Conservation (phyloP, 2,888 invertebrate genomes). For the Plusia festucae region DNA sequence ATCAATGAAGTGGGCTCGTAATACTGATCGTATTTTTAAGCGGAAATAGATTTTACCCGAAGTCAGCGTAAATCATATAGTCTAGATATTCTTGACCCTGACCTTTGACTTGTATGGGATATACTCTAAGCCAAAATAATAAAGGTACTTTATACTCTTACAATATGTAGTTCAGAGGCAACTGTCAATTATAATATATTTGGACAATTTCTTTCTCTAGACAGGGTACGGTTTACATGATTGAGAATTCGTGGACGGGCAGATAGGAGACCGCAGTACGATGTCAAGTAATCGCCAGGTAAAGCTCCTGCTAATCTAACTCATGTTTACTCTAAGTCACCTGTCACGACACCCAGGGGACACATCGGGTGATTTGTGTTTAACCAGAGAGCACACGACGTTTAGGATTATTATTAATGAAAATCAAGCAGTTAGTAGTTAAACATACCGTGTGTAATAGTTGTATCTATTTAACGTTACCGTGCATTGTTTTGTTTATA, state of each 20-base stretch:
- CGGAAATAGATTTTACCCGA: conserved; percentile 39
- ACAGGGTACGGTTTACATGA: conserved; percentile 23
- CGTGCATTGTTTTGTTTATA: not conserved
- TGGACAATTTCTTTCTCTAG: conserved; percentile 17
- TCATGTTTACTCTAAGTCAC: conserved; percentile 7
- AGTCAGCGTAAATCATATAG: conserved; percentile 17
- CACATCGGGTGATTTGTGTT: not conserved
- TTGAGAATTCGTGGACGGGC: conserved; percentile 19
- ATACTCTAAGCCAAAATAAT: not conserved
- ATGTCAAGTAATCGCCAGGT: not conserved
- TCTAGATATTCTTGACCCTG: not conserved
- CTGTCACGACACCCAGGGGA: conserved; percentile 1
- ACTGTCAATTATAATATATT: not conserved
- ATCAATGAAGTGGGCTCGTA: conserved; percentile 63
- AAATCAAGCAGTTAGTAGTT: not conserved
- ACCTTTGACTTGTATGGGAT: not conserved
- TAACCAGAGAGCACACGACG: not conserved
- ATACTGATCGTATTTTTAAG: conserved; percentile 65
- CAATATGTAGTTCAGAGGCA: too few relatives aligned
- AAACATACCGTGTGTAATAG: not conserved
- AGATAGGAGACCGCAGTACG: conserved; percentile 11
- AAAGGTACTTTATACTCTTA: too few relatives aligned
- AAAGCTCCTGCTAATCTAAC: conserved; percentile 5
- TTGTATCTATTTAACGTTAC: not conserved
- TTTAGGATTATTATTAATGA: not conserved